Conservation (phyloP, 1,140 invertebrate species). For the Camponotus floridanus region DNA sequence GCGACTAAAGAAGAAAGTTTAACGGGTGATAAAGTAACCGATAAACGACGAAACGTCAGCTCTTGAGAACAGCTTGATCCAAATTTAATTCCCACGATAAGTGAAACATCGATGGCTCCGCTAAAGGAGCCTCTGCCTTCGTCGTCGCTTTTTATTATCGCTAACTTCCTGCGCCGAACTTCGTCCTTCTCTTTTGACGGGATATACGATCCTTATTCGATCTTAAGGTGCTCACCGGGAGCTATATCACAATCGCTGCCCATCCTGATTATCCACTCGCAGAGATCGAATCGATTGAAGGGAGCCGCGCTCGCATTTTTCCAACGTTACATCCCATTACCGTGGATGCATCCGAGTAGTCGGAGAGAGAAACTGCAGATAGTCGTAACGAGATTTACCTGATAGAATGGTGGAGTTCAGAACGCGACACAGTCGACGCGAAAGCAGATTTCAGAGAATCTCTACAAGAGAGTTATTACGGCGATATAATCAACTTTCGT, state of each 20-base stretch:
- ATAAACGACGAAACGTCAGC: slow-evolving; percentile 51
- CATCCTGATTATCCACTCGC: slow-evolving; percentile 69
- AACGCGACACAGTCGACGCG: slow-evolving; percentile 41
- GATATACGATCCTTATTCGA: slow-evolving; percentile 61
- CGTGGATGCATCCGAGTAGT: slow-evolving; percentile 29
- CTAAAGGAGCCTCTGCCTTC: slow-evolving; percentile 26
- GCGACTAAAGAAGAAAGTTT: slow-evolving; percentile 40
- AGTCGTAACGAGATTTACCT: slow-evolving; percentile 72
- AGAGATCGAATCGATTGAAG: slow-evolving; percentile 53
- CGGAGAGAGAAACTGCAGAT: slow-evolving; percentile 44
- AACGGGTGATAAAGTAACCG: slow-evolving; percentile 53
- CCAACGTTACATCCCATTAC: slow-evolving; percentile 72
- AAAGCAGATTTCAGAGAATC: slow-evolving; percentile 56
- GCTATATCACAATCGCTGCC: slow-evolving; percentile 62
- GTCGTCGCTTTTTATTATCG: slow-evolving; percentile 59
- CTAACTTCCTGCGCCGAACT: slow-evolving; percentile 51
- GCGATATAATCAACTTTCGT: slow-evolving; percentile 62
- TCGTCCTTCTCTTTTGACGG: slow-evolving; percentile 43
- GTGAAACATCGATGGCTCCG: slow-evolving; percentile 54
- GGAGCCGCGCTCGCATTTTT: slow-evolving; percentile 68
- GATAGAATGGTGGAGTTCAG: slow-evolving; percentile 66
- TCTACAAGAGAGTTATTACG: slow-evolving; percentile 71
- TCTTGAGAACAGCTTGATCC: slow-evolving; percentile 41
- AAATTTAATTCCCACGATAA: slow-evolving; percentile 59
- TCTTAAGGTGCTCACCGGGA: slow-evolving; percentile 57